Percentiles rank a stretch among this genome's conserved stretches.
These are phyloP conservation scores for Ptychodera flava DNA, from an alignment of 35 echinoderm and acorn worm genomes.

Conservation along the genomic window DNA sequence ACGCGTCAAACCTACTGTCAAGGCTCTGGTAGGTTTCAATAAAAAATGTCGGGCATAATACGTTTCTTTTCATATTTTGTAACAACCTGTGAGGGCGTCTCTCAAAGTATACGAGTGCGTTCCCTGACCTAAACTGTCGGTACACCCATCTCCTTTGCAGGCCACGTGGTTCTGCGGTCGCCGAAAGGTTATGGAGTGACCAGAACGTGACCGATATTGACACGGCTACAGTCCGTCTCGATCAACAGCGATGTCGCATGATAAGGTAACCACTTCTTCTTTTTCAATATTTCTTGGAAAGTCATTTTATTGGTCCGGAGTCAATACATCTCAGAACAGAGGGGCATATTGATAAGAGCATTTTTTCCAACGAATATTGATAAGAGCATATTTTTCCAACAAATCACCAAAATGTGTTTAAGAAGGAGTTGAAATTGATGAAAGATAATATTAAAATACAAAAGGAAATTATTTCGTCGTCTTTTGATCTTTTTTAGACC, in stretches of 20 bases:
- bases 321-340: background rate
- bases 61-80: background rate
- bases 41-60: background rate
- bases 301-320: background rate
- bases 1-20: background rate
- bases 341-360: background rate
- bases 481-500: too few relatives aligned
- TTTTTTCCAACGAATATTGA: background rate
- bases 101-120: background rate
- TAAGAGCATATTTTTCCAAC: background rate
- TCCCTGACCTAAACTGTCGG: background rate
- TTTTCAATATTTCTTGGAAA: background rate
- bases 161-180: slow-evolving; percentile 4
- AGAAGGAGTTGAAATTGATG: background rate
- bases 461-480: too few relatives aligned
- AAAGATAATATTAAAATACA: background rate
- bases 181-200: slow-evolving; percentile 8
- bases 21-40: slow-evolving; percentile 8
- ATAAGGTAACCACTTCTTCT: background rate
- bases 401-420: background rate
- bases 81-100: background rate
- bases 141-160: background rate
- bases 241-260: slow-evolving; percentile 22
- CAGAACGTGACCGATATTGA: slow-evolving; percentile 7
- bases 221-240: background rate